Percentiles rank a stretch among this genome's conserved stretches.
Conservation (phyloP, 2,113 vertebrate genomes). For the Halichoerus grypus region DNA sequence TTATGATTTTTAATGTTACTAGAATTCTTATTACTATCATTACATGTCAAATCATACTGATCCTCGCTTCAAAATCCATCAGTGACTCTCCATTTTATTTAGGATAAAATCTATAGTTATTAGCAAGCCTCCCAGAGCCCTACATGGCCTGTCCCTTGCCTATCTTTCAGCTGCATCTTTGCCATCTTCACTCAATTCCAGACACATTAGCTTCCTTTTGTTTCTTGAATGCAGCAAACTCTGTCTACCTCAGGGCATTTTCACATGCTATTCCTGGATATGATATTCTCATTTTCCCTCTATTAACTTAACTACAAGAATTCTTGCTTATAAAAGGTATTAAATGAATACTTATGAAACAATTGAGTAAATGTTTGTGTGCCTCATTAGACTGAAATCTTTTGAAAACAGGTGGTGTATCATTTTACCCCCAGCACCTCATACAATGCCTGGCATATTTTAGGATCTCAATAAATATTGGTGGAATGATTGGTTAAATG, state of each 20-base stretch:
- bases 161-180: neutral
- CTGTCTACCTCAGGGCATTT: neutral
- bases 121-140: neutral
- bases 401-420: neutral
- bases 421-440: neutral
- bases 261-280: neutral
- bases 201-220: neutral
- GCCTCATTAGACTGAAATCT: neutral
- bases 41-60: neutral
- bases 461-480: slow-evolving; percentile 12
- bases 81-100: neutral
- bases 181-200: neutral
- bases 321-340: neutral
- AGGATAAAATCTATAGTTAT: neutral
- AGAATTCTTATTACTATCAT: neutral
- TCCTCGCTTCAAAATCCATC: neutral
- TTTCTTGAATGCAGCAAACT: neutral
- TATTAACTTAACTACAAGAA: neutral
- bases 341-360: neutral
- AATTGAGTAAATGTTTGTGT: neutral
- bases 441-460: neutral
- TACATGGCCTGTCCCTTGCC: neutral
- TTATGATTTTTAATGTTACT: neutral
- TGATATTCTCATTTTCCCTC: neutral
- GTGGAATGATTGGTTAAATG: neutral